Conservation (phyloP, 2,113 vertebrate genomes). For the Oreamnos americanus region DNA sequence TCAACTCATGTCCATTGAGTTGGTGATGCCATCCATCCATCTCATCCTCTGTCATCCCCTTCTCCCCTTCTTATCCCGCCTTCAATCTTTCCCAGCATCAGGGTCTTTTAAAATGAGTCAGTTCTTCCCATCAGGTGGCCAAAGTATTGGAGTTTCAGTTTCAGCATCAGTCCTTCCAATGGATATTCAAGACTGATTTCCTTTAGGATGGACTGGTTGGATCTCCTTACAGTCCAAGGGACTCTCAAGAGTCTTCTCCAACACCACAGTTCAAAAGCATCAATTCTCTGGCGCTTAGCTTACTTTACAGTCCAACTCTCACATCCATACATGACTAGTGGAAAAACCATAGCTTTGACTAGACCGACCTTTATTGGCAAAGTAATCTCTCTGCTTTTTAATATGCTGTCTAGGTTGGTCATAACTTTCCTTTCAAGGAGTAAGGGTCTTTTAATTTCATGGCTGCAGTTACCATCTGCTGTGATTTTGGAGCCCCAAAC, state of each 20-base stretch:
- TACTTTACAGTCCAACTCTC: not conserved
- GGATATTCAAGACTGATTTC: not conserved
- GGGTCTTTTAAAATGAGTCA: not conserved
- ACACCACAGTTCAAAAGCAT: not conserved
- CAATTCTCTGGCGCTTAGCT: not conserved
- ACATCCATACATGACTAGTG: not conserved
- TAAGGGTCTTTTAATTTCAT: not conserved
- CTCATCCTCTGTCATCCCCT: not conserved
- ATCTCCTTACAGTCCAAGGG: not conserved
- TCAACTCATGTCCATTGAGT: not conserved
- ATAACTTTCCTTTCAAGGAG: not conserved
- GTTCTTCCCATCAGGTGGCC: not conserved
- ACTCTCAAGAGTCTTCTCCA: not conserved
- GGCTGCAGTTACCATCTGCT: not conserved
- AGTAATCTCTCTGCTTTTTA: not conserved
- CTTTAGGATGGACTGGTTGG: not conserved
- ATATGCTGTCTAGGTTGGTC: not conserved
- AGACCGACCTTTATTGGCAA: not conserved
- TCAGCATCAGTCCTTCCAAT: not conserved
- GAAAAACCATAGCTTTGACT: not conserved
- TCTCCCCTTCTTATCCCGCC: not conserved
- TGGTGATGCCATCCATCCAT: not conserved
- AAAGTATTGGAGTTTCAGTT: not conserved
- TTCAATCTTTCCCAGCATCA: not conserved
- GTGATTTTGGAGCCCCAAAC: accelerated